These are phyloP conservation scores for Drosophila mojavensis DNA, from an alignment of 1,140 invertebrate species.

Conservation along the genomic window DNA sequence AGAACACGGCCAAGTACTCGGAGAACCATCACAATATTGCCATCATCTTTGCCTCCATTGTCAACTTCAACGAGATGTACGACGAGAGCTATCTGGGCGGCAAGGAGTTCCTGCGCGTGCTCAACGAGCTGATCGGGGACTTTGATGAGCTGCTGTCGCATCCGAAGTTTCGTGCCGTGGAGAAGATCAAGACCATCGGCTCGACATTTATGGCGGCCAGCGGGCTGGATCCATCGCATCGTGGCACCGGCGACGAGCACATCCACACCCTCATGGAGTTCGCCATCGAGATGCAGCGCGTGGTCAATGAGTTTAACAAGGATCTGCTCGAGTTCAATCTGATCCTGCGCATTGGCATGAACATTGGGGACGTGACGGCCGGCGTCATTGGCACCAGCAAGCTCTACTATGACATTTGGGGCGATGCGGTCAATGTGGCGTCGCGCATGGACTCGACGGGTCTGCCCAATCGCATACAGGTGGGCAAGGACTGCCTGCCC, in stretches of 20 bases:
- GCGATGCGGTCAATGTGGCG: conserved; percentile 98
- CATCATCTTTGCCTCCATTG: conserved; percentile 97
- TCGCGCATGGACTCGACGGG: conserved; percentile 98
- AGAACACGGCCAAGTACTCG: conserved; percentile 97
- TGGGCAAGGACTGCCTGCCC: conserved; percentile 90
- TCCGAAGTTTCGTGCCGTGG: conserved; percentile 93
- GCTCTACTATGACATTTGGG: conserved; percentile 99
- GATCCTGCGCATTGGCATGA: conserved; percentile 93
- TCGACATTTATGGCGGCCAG: conserved; percentile 99
- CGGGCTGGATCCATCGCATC: conserved; percentile 92
- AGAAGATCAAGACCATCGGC: conserved; percentile 99
- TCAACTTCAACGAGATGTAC: conserved; percentile 98
- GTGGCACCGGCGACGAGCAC: conserved; percentile 90
- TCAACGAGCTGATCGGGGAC: conserved; percentile 97
- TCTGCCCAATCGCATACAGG: conserved; percentile 93
- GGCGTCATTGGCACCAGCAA: conserved; percentile 98
- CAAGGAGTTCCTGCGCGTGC: conserved; percentile 95
- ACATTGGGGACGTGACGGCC: conserved; percentile 95
- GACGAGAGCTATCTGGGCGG: conserved; percentile 97
- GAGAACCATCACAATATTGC: conserved; percentile 97
- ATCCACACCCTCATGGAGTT: conserved; percentile 95
- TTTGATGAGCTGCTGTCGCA: conserved; percentile 96
- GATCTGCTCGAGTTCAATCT: conserved; percentile 95
- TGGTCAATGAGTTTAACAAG: conserved; percentile 94
- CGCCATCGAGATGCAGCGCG: conserved; percentile 93